A percentile compares a stretch with the other conserved stretches of the same genome.
Evolutionary conservation across 2,113 vertebrate genomes (phyloP).

Genomic region (Campylorhamphus procurvoides): DNA sequence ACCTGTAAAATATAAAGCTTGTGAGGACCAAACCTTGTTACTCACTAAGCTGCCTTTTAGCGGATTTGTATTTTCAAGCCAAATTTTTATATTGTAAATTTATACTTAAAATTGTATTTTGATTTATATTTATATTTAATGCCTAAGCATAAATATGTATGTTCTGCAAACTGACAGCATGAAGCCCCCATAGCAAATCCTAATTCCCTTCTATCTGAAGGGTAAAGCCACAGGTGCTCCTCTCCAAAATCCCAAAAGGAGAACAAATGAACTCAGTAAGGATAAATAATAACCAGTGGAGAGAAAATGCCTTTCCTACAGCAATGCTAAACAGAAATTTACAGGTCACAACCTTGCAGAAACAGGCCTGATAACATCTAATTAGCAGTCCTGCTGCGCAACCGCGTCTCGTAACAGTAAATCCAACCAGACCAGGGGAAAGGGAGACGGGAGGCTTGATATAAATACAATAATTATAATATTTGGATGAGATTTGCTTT

Average conservation of each 20-base stretch:
- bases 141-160: background rate
- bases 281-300: background rate
- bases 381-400: background rate
- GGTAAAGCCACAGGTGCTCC: background rate
- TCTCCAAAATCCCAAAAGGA: background rate
- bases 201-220: background rate
- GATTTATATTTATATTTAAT: background rate
- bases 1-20: background rate
- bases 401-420: background rate
- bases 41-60: rapidly evolving
- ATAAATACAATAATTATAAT: background rate
- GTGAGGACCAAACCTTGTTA: background rate
- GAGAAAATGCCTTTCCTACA: slow-evolving; percentile 30
- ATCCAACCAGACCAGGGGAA: background rate
- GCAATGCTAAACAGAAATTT: background rate
- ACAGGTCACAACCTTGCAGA: slow-evolving; percentile 6
- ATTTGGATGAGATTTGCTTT: background rate
- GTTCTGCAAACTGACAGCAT: background rate
- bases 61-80: background rate
- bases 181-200: background rate
- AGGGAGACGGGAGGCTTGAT: background rate
- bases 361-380: slow-evolving; percentile 28
- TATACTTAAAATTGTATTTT: background rate
- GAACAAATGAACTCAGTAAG: background rate
- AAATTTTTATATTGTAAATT: background rate